phyloP scores from a whole-genome alignment of 30 jellyfish, hydroid and myxozoan species.

The Nemopilema nomurai region DNA sequence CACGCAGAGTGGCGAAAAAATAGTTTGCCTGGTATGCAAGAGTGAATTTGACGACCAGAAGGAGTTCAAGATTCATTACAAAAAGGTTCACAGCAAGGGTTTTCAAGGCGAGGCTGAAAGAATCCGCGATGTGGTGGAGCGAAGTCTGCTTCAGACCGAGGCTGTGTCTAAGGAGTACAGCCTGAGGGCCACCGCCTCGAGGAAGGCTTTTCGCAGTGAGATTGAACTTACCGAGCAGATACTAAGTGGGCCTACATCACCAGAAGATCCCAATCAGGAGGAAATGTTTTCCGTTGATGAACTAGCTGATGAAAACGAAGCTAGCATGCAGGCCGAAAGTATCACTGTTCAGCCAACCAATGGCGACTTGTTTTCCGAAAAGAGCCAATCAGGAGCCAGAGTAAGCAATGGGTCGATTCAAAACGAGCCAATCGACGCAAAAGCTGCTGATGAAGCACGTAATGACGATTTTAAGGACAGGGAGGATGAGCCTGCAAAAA shows the following conservation, averaged over 20 bases:
- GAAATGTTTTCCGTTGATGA: neutral
- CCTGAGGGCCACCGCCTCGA: conserved; percentile 64
- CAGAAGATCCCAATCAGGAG: conserved; percentile 19
- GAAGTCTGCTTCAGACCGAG: conserved; percentile 52
- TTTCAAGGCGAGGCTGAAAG: conserved; percentile 40
- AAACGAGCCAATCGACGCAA: neutral
- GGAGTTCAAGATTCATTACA: conserved; percentile 58
- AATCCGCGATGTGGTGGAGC: conserved; percentile 48
- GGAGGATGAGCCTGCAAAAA: conserved; percentile 53
- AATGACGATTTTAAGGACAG: neutral
- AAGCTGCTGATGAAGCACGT: neutral
- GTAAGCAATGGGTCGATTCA: neutral
- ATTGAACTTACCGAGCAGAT: conserved; percentile 51
- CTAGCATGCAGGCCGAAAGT: neutral
- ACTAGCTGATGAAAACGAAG: neutral
- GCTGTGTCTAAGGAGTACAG: conserved; percentile 72
- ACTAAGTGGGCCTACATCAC: conserved; percentile 3
- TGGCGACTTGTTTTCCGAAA: neutral
- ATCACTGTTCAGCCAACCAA: neutral
- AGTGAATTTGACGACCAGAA: conserved; percentile 57
- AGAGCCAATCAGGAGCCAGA: neutral
- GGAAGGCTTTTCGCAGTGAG: conserved; percentile 70
- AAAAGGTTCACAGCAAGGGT: conserved; percentile 62
- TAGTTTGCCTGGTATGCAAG: conserved; percentile 68
- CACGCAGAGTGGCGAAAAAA: conserved; percentile 21